A percentile compares a stretch with the other conserved stretches of the same genome.
Evolutionary conservation across 2,797 vertebrate species (phyloP).

Genomic region (Momotus momota): DNA sequence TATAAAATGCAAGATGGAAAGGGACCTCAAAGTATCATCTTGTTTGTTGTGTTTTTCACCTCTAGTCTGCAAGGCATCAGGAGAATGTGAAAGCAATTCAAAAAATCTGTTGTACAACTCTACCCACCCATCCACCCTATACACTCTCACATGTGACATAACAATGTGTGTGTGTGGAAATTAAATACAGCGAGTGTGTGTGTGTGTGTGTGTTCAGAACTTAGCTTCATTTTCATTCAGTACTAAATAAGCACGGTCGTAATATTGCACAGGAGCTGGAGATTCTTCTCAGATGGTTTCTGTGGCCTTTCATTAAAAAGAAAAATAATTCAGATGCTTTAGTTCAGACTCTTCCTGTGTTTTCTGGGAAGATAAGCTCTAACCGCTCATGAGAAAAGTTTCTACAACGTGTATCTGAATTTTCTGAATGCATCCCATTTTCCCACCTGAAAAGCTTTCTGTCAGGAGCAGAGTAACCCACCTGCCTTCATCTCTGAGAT

Average conservation of each 20-base stretch:
- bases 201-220: background rate
- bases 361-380: background rate
- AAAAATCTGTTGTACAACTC: background rate
- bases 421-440: background rate
- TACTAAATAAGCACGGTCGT: background rate
- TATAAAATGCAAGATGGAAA: slow-evolving; percentile 42
- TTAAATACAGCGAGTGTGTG: too few relatives aligned
- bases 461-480: background rate
- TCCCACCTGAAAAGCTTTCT: background rate
- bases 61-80: background rate
- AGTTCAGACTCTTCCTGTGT: background rate
- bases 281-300: background rate
- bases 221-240: background rate
- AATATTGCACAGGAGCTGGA: background rate
- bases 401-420: background rate
- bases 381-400: background rate
- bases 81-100: background rate
- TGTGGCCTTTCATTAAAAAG: background rate
- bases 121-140: too few relatives aligned
- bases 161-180: background rate
- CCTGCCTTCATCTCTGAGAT: background rate
- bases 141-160: background rate
- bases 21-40: background rate
- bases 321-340: background rate
- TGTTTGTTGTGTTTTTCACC: background rate